phyloP scores from a whole-genome alignment of 2,113 vertebrate species.

The Rhynchomys soricoides region DNA sequence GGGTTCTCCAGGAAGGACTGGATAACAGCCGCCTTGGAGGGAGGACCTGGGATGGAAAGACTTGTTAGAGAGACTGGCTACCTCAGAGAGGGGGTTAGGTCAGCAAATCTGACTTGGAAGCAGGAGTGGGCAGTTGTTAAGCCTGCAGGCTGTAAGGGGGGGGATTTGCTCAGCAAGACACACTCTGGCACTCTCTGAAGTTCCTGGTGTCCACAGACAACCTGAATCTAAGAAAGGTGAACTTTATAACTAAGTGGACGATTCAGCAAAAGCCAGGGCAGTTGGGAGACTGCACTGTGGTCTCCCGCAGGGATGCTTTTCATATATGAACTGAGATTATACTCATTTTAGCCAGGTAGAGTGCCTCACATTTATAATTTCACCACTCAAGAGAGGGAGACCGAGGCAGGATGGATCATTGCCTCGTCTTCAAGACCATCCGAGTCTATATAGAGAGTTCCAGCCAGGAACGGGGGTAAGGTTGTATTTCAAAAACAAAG shows the following conservation, averaged over 20 bases:
- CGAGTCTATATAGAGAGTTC: background rate
- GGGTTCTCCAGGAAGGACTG: background rate
- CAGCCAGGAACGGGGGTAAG: background rate
- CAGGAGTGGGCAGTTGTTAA: fast-evolving
- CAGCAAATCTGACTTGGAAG: background rate
- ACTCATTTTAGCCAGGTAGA: background rate
- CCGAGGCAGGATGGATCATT: background rate
- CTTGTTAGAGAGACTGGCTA: background rate
- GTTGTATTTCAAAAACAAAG: background rate
- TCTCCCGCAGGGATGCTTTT: background rate
- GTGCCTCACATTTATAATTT: background rate
- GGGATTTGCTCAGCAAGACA: background rate
- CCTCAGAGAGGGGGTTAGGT: background rate
- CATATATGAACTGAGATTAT: background rate
- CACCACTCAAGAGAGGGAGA: background rate
- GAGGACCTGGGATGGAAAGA: background rate
- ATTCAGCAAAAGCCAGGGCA: background rate
- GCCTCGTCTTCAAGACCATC: background rate
- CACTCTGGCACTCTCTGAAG: background rate
- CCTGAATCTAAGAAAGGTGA: background rate
- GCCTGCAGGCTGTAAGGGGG: no score
- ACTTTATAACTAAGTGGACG: background rate
- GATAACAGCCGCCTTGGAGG: background rate
- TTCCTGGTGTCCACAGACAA: background rate
- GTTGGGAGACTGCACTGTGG: background rate